Conservation (phyloP, 2,888 invertebrate species). For the Anthrax anthrax region DNA sequence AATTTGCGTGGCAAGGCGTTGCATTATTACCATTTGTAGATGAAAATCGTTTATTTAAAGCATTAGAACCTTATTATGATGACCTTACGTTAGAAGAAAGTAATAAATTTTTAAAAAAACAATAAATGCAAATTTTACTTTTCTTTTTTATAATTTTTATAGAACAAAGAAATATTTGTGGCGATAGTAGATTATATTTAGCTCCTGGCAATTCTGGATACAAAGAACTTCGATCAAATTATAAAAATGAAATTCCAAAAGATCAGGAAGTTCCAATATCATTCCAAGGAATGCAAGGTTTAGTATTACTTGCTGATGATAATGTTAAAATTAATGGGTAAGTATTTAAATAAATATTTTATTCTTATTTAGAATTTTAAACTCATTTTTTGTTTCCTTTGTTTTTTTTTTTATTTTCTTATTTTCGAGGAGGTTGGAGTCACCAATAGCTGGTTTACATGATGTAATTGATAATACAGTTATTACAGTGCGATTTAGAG, state of each 20-base stretch:
- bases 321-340: constrained; percentile 53
- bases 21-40: constrained; percentile 97
- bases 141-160: constrained; percentile 8
- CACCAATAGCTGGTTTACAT: constrained; percentile 56
- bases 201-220: constrained; percentile 55
- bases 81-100: constrained; percentile 72
- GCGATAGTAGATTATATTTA: constrained; percentile 83
- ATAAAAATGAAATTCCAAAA: constrained; percentile 39
- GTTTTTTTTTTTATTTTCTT: background rate
- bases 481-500: constrained; percentile 56
- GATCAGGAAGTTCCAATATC: constrained; percentile 43
- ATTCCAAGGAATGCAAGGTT: constrained; percentile 74
- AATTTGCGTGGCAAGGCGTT: constrained; percentile 99
- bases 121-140: background rate
- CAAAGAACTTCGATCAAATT: constrained; percentile 53
- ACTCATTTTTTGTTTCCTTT: constrained; percentile 11
- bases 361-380: constrained; percentile 8
- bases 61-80: constrained; percentile 66
- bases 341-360: constrained; percentile 13
- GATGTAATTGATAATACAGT: constrained; percentile 44
- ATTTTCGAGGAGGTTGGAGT: constrained; percentile 41
- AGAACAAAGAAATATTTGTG: constrained; percentile 70
- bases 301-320: constrained; percentile 56
- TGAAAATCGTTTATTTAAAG: constrained; percentile 72
- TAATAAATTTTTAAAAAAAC: constrained; percentile 22